Conservation (phyloP, 2,113 vertebrate genomes). For the Limnothrissa miodon region DNA sequence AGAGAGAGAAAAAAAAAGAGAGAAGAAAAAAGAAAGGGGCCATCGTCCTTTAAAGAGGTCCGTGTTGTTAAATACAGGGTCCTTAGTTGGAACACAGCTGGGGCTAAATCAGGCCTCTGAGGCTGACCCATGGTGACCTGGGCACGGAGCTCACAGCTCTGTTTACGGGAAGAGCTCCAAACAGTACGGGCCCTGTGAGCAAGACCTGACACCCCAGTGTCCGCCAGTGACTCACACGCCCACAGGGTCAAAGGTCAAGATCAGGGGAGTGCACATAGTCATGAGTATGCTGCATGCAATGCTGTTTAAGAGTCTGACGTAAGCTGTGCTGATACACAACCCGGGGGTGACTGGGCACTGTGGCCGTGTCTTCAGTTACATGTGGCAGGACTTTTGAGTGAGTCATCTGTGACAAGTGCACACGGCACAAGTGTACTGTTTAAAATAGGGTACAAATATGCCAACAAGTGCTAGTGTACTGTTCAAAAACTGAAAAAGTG, state of each 20-base stretch:
- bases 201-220: constrained; percentile 46
- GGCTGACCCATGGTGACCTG: constrained; percentile 61
- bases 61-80: not conserved
- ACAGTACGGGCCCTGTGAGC: constrained; percentile 68
- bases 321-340: not conserved
- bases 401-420: not conserved
- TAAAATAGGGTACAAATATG: too few species aligned
- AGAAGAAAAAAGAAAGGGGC: not conserved
- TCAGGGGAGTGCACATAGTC: not conserved
- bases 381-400: not conserved
- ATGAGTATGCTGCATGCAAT: not conserved
- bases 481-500: too few species aligned
- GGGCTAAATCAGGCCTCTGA: constrained; percentile 55
- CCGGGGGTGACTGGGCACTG: not conserved
- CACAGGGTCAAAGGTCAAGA: constrained; percentile 32
- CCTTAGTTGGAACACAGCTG: constrained; percentile 38
- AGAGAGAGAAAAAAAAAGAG: constrained; percentile 5
- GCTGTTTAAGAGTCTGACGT: constrained; percentile 10
- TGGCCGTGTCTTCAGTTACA: not conserved
- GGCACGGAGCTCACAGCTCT: constrained; percentile 53
- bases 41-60: not conserved
- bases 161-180: constrained; percentile 71
- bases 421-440: too few species aligned
- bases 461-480: too few species aligned
- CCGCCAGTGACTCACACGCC: constrained; percentile 38